Conservation (phyloP, 1,140 invertebrate species). For the Acromyrmex heyeri region DNA sequence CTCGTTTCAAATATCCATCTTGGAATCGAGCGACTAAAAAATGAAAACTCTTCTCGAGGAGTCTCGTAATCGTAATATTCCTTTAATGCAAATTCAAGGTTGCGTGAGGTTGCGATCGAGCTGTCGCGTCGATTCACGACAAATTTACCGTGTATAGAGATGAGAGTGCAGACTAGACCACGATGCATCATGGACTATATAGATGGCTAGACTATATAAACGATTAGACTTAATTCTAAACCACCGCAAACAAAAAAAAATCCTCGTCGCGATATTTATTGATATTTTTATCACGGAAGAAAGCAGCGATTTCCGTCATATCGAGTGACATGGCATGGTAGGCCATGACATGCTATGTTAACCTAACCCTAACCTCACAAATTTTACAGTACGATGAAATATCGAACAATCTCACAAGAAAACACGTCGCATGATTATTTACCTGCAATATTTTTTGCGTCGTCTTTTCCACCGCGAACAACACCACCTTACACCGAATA, state of each 20-base stretch:
- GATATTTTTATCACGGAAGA: not conserved
- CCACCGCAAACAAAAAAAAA: not conserved
- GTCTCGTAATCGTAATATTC: too few relatives aligned
- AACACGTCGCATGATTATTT: constrained; percentile 51
- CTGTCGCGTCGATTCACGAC: not conserved
- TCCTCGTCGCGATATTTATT: not conserved
- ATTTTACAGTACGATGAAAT: not conserved
- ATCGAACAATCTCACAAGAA: not conserved
- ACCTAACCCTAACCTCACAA: constrained; percentile 67
- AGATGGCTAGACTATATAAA: too few relatives aligned
- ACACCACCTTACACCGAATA: constrained; percentile 58
- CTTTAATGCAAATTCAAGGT: not conserved
- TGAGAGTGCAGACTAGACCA: not conserved
- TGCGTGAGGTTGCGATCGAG: constrained; percentile 16
- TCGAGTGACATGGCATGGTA: not conserved
- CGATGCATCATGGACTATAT: too few relatives aligned
- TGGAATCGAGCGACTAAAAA: not conserved
- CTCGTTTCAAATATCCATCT: not conserved
- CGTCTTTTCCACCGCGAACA: constrained; percentile 65
- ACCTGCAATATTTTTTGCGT: constrained; percentile 68
- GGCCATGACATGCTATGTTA: constrained; percentile 8
- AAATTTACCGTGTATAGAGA: not conserved
- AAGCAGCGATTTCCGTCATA: not conserved
- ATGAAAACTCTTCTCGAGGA: not conserved
- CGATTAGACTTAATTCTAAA: too few relatives aligned